Evolutionary conservation across 1,140 invertebrate genomes (phyloP).

Genomic region (Macrosteles quadrilineatus): DNA sequence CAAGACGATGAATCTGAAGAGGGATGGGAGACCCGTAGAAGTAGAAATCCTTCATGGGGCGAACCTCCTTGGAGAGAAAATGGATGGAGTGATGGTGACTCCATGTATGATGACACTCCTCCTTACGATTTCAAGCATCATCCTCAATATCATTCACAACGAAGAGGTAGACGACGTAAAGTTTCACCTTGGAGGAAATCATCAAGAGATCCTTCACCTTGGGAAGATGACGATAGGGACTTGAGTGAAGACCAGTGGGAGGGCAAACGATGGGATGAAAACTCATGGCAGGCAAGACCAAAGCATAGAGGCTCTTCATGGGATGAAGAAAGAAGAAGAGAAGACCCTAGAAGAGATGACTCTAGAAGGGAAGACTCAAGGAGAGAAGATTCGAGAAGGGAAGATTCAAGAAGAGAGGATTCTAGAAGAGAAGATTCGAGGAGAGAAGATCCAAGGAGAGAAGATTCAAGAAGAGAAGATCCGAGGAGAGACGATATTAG

Average conservation of each 20-base stretch:
- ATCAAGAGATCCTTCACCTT: constrained; percentile 68
- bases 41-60: constrained; percentile 40
- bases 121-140: constrained; percentile 33
- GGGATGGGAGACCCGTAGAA: constrained; percentile 40
- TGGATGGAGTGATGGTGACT: constrained; percentile 49
- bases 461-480: constrained; percentile 47
- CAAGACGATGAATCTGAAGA: constrained; percentile 47
- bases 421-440: constrained; percentile 40
- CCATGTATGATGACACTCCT: constrained; percentile 44
- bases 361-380: constrained; percentile 48
- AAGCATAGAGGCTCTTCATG: constrained; percentile 38
- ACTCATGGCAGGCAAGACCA: constrained; percentile 32
- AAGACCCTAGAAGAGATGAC: constrained; percentile 45
- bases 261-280: constrained; percentile 38
- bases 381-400: constrained; percentile 46
- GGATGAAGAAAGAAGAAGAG: constrained; percentile 43
- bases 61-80: constrained; percentile 45
- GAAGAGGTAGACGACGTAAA: constrained; percentile 40
- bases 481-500: constrained; percentile 46
- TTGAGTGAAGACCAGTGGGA: constrained; percentile 42
- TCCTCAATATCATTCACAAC: constrained; percentile 34
- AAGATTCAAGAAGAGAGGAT: constrained; percentile 45
- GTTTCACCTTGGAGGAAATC: constrained; percentile 46
- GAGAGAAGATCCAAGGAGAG: constrained; percentile 49
- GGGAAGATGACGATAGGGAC: constrained; percentile 61